Evolutionary conservation across 2,888 invertebrate species (phyloP), one percentile per base, ranked within the genome.

Genomic region (Halocaridina rubra): DNA sequence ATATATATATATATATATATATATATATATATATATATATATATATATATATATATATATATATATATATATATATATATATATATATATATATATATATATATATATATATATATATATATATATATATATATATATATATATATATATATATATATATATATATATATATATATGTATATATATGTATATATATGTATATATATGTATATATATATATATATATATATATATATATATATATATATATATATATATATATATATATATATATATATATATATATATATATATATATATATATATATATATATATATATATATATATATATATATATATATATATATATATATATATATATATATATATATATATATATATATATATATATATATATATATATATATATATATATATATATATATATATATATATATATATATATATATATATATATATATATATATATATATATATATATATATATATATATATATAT

Each of bases 361-460:
- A 13, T 8, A 53, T 7, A n/a, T 53, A n/a, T 8, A 53, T 3
- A 2, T 19, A 53, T 53, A 19, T 8, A 53, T 53, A 53, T 8
- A 19, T 53, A 53, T 53, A 19, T 53, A 19, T 3, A 53, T 53
- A 8, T 53, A 8, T 53, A 19, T 53, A 19, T 53, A 19, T 53
- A n/a, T n/a, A n/a, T n/a, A n/a, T n/a, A n/a, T n/a, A n/a, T n/a
- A n/a, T n/a, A n/a, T n/a, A n/a, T n/a, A n/a, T n/a, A n/a, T n/a
- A n/a, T n/a, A n/a, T n/a, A 7, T 64, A 13, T 64, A 64, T 64
- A 64, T 64, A 64, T 27, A 64, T 64, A 64, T 64, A 29, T 64
- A 64, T 64, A 64, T 64, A 64, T 64, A 64, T 64, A 64, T 64
- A 64, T 64, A 64, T 64, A 64, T 64, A 64, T 64, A 64, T 64